Evolutionary conservation across 2,113 vertebrate genomes (phyloP).

Genomic region (Miniopterus natalensis): DNA sequence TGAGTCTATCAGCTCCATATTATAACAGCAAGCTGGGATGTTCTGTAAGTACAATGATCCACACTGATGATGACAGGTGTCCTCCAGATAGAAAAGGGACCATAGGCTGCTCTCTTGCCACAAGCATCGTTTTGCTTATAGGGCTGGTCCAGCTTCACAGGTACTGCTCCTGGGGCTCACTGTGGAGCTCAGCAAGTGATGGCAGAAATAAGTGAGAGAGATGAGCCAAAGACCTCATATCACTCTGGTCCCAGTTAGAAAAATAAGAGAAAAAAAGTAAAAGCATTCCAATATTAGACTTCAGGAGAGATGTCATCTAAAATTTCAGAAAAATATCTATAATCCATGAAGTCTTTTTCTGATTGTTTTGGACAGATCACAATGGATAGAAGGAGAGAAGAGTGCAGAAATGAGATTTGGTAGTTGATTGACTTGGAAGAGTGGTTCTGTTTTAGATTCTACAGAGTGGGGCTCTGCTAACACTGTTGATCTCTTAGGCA

Average conservation of each 20-base stretch:
- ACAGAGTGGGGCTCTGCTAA: background rate
- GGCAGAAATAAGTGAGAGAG: background rate
- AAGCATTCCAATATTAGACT: background rate
- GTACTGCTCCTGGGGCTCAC: background rate
- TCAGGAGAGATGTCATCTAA: background rate
- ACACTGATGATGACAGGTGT: too few relatives aligned
- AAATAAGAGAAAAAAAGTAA: background rate
- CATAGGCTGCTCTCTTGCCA: accelerated
- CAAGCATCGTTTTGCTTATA: background rate
- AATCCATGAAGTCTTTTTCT: background rate
- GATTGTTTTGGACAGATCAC: background rate
- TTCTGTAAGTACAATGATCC: background rate
- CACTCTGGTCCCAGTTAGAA: background rate
- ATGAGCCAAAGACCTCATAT: background rate
- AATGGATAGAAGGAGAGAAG: background rate
- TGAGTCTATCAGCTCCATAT: background rate
- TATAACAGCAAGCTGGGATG: background rate
- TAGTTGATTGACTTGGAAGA: background rate
- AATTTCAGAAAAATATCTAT: background rate
- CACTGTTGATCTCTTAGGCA: background rate
- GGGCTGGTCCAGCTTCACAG: background rate
- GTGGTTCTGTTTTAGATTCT: background rate
- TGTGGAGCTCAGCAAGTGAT: background rate
- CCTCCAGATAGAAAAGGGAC: background rate
- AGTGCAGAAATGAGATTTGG: background rate